Evolutionary conservation across 1,140 invertebrate genomes (phyloP).

Genomic region (Pararge aegeria): DNA sequence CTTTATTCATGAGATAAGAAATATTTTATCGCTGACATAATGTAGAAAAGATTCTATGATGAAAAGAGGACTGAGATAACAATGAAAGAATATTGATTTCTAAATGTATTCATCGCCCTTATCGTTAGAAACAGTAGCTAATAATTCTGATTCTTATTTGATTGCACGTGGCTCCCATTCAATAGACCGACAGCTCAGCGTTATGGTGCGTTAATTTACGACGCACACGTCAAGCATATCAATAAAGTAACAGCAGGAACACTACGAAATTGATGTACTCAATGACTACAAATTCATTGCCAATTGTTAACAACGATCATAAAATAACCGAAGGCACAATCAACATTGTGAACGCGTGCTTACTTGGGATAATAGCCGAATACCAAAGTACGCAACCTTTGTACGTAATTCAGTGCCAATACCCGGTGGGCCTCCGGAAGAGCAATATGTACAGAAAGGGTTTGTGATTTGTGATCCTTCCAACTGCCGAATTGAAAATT

Average conservation of each 20-base stretch:
- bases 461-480: constrained; percentile 28
- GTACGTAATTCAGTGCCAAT: constrained; percentile 15
- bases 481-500: constrained; percentile 38
- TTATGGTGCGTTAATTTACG: constrained; percentile 53
- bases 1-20: constrained; percentile 27
- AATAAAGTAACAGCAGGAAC: constrained; percentile 42
- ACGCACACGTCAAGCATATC: constrained; percentile 43
- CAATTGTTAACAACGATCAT: constrained; percentile 34
- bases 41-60: constrained; percentile 10
- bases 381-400: constrained; percentile 18
- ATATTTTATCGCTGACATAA: constrained; percentile 15
- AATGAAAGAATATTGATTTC: constrained; percentile 12
- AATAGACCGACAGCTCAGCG: constrained; percentile 41
- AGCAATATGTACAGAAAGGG: constrained; percentile 27
- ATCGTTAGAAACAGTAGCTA: constrained; percentile 15
- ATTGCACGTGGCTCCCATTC: constrained; percentile 28
- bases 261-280: constrained; percentile 48
- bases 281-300: constrained; percentile 40
- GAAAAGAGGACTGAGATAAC: constrained; percentile 10
- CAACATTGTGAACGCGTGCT: constrained; percentile 15
- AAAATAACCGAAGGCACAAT: constrained; percentile 21
- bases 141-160: constrained; percentile 20
- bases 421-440: constrained; percentile 26
- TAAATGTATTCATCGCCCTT: background rate
- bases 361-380: constrained; percentile 12